Percentiles rank a stretch among this genome's conserved stretches.
Conservation (phyloP, 2,888 invertebrate species). For the Drosophila koepferae region DNA sequence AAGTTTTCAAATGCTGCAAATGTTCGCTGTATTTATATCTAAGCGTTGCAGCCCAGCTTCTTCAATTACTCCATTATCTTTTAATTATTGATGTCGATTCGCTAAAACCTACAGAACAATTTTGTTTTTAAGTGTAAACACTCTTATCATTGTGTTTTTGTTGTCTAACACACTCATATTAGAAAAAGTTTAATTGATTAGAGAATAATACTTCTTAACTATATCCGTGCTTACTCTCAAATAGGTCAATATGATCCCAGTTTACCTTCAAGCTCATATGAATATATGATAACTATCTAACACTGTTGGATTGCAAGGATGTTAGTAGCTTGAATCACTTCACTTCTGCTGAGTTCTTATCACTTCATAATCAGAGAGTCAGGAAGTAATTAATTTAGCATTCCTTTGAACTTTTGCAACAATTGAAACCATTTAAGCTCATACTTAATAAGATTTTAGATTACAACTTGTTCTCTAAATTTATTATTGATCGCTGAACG, state of each 20-base stretch:
- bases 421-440: not conserved
- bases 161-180: not conserved
- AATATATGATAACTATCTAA: not conserved
- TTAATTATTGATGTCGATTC: constrained; percentile 34
- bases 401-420: not conserved
- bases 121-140: not conserved
- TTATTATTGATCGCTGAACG: not conserved
- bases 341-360: not conserved
- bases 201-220: not conserved
- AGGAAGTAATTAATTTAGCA: not conserved
- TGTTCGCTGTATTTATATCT: constrained; percentile 40
- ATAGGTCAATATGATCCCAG: not conserved
- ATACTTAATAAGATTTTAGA: too few species aligned
- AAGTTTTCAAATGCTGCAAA: not conserved
- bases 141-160: constrained; percentile 13
- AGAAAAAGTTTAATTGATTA: not conserved
- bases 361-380: not conserved
- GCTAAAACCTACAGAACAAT: not conserved
- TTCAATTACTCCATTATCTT: constrained; percentile 21
- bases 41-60: not conserved
- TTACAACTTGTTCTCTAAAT: too few species aligned
- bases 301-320: not conserved
- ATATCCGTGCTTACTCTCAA: not conserved
- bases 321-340: too few species aligned
- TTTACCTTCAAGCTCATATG: not conserved